These are phyloP conservation scores for Hydrozoanthus gracilis DNA, from an alignment of 92 coral and sea anemone genomes.

Conservation along the genomic window DNA sequence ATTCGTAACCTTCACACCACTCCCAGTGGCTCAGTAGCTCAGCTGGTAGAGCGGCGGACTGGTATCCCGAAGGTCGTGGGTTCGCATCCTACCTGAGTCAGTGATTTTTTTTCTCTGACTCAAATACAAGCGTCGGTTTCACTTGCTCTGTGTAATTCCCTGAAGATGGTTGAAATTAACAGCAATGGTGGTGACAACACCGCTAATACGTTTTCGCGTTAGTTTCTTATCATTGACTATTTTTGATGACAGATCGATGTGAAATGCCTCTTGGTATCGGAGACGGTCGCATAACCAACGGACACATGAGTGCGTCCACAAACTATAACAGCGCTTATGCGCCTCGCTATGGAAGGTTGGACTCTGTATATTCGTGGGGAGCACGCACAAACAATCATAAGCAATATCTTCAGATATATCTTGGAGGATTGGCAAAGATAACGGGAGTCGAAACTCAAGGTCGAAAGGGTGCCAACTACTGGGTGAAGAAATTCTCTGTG, in stretches of 20 bases:
- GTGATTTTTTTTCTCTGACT: too few species aligned
- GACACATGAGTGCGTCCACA: conserved; percentile 30
- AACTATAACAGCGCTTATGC: conserved; percentile 34
- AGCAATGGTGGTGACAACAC: background rate
- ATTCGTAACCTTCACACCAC: too few species aligned
- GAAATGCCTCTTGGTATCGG: conserved; percentile 44
- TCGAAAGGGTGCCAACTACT: conserved; percentile 41
- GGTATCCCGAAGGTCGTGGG: too few species aligned
- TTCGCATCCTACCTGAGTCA: too few species aligned
- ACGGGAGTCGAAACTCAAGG: conserved; percentile 66
- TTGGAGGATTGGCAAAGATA: conserved; percentile 21
- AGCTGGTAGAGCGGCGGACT: too few species aligned
- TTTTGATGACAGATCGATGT: conserved; percentile 2
- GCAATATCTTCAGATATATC: conserved; percentile 30
- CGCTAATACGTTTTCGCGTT: background rate
- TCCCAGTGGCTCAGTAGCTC: too few species aligned
- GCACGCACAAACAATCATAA: conserved; percentile 12
- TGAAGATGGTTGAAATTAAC: too few species aligned
- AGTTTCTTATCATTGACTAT: background rate
- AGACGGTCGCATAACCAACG: conserved; percentile 23
- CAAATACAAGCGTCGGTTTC: too few species aligned
- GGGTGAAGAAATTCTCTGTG: conserved; percentile 58
- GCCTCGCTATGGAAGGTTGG: conserved; percentile 34
- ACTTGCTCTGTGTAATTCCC: too few species aligned
- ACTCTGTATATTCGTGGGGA: conserved; percentile 30